Evolutionary conservation across 2,888 invertebrate species (phyloP).

Genomic region (Hydroisotoma schaefferi): DNA sequence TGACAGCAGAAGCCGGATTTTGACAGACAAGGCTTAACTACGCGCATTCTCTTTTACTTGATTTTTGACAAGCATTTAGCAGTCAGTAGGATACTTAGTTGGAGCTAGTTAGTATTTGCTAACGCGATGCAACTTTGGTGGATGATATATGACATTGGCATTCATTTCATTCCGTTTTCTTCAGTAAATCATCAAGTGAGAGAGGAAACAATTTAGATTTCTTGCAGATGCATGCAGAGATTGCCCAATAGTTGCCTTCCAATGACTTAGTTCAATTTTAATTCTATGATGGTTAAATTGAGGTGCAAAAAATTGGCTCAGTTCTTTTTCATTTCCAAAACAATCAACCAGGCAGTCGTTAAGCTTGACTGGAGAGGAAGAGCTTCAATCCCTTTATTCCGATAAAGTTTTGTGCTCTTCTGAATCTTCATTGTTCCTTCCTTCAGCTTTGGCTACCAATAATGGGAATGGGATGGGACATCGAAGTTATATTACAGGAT

Average conservation of each 20-base stretch:
- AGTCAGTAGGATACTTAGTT: not conserved
- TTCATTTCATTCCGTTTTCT: not conserved
- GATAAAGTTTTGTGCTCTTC: too few relatives aligned
- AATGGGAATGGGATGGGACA: too few relatives aligned
- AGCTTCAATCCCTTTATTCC: not conserved
- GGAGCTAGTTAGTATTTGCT: not conserved
- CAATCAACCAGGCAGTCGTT: not conserved
- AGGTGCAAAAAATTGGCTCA: not conserved
- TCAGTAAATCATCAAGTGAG: not conserved
- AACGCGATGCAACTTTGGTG: not conserved
- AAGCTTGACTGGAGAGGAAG: not conserved
- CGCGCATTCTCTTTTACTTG: not conserved
- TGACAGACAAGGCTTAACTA: constrained; percentile 5
- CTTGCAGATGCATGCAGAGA: not conserved
- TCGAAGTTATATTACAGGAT: too few relatives aligned
- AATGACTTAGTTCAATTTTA: too few relatives aligned
- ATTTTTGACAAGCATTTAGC: constrained; percentile 8
- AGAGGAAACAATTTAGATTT: not conserved
- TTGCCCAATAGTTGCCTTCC: too few relatives aligned
- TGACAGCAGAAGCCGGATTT: constrained; percentile 8
- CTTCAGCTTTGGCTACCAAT: too few relatives aligned
- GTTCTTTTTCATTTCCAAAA: not conserved
- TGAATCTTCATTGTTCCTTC: too few relatives aligned
- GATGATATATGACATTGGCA: constrained; percentile 1
- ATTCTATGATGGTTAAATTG: too few relatives aligned